Base-by-base conservation (phyloP, 53 echinoderm and acorn worm species). In the Actinopyga echinites region DNA sequence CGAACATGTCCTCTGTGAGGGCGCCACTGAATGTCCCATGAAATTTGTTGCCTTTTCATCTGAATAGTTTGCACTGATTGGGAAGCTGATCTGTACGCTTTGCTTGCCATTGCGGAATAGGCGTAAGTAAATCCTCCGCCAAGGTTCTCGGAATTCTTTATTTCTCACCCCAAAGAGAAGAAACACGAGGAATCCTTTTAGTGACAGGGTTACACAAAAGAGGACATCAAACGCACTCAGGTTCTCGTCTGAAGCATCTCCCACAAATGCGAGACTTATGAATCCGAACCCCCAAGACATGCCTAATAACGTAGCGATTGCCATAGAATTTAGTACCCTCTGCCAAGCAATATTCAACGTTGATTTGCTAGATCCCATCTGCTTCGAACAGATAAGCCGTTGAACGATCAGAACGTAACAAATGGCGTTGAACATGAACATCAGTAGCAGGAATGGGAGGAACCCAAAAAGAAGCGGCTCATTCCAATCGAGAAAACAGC, bases 401-500 rank as follows among this genome's bases (percentile, higher is more conserved):
- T 71, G 38, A 26, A 71, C 24, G 44, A 71, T 71, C n/a, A 40
- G 23, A n/a, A 71, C 23, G 71, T 71, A 44, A 71, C 24, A 71
- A 25, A 71, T 13, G 3, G 42, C 71, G 74, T 91, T 91, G 74
- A 80, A 87, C 21, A 87, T 53, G 19, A 91, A 75, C 34, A 91
- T 79, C 21, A 91, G 38, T 22, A 78, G 83, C 23, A 91, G 84
- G 35, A 77, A 40, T 4, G 87, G 83, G 20, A 91, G 53, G 65
- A 87, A 84, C n/a, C 87, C 87, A 63, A 79, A 84, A 83, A 84
- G 78, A 20, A 91, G 69, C 0, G 79, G 84, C 37, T 79, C 22
- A 57, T 61, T 84, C 19, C 69, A 33, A 29, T 63, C 65, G 80
- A 91, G 59, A 64, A 91, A 91, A 65, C 91, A 91, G 64, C 91